Evolutionary conservation across 2,797 vertebrate species (phyloP), one percentile per base, ranked within the genome.

Genomic region (Paedocypris micromegethes): DNA sequence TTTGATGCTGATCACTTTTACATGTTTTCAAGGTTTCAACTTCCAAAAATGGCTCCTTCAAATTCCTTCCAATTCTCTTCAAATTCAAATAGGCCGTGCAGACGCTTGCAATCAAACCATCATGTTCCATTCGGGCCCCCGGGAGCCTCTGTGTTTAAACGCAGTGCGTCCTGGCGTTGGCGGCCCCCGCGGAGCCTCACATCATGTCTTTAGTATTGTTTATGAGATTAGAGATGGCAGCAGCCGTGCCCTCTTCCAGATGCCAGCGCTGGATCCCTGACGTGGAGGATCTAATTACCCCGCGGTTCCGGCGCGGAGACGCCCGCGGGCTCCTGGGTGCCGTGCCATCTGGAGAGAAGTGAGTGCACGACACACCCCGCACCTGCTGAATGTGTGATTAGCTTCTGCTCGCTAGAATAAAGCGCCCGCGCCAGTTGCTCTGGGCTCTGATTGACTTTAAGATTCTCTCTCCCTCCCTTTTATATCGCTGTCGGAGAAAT

Each of bases 331-430:
- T 58, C 43, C 58, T 72, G 9, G 37, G 55, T 40, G 38, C 39
- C n/a, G 8, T 58, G 55, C 62, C 70, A 69, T 43, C 40, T n/a
- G 67, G 79, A 74, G 68, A 74, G 4, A 7, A 56, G 6, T 50
- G 51, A 65, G 68, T 78, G 57, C 52, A 39, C 66, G n/a, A 50
- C 54, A 39, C 42, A 23, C n/a, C 59, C 50, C 48, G 66, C 0
- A 0, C 72, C 64, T 80, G 39, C 40, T 80, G 75, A 82, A 82
- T 77, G 66, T 84, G 74, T 78, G 72, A 80, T 82, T 73, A 64
- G 52, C 67, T 51, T 79, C 75, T 41, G 57, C 49, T 73, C 55
- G 43, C 23, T 49, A 58, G 60, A 9, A 9, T 52, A 50, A 48
- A 64, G 50, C 49, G 42, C 41, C 50, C 44, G 46, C 46, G 52